phyloP scores from a whole-genome alignment of 1,140 invertebrate species.

The Theocolax elegans region DNA sequence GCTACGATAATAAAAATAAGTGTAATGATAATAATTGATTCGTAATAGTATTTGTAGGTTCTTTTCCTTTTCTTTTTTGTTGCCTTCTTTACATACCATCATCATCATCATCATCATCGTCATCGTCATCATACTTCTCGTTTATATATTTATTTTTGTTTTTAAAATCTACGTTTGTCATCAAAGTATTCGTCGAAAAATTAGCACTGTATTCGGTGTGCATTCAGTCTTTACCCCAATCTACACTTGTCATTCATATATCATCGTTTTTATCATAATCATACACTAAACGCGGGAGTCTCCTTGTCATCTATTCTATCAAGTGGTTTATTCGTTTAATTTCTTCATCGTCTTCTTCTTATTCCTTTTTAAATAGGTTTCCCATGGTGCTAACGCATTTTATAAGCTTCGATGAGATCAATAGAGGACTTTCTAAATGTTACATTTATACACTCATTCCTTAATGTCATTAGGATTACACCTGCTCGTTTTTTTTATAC shows the following conservation, averaged over 20 bases:
- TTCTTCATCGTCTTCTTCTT: too few species aligned
- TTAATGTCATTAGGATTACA: constrained; percentile 36
- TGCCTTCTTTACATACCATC: constrained; percentile 9
- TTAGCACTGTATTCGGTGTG: constrained; percentile 35
- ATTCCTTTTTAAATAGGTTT: constrained; percentile 19
- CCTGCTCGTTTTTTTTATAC: constrained; percentile 15
- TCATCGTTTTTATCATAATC: not conserved
- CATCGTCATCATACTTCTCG: constrained; percentile 4
- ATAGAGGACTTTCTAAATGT: constrained; percentile 39
- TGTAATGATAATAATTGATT: constrained; percentile 29
- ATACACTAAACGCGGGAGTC: not conserved
- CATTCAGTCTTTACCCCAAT: constrained; percentile 37
- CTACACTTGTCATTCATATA: constrained; percentile 22
- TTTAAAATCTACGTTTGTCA: constrained; percentile 31
- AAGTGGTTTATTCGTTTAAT: too few species aligned
- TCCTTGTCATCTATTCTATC: constrained; percentile 11
- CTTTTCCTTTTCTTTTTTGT: too few species aligned
- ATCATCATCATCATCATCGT: too few species aligned
- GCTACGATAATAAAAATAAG: constrained; percentile 21
- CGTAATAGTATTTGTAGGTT: constrained; percentile 23
- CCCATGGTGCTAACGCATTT: constrained; percentile 18
- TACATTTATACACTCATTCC: constrained; percentile 41
- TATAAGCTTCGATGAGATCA: constrained; percentile 41
- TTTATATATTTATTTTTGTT: constrained; percentile 25
- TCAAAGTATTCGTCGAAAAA: constrained; percentile 38